A percentile compares a stretch with the other conserved stretches of the same genome.
Evolutionary conservation across 2,888 invertebrate species (phyloP).

Genomic region (Heliconius sara): DNA sequence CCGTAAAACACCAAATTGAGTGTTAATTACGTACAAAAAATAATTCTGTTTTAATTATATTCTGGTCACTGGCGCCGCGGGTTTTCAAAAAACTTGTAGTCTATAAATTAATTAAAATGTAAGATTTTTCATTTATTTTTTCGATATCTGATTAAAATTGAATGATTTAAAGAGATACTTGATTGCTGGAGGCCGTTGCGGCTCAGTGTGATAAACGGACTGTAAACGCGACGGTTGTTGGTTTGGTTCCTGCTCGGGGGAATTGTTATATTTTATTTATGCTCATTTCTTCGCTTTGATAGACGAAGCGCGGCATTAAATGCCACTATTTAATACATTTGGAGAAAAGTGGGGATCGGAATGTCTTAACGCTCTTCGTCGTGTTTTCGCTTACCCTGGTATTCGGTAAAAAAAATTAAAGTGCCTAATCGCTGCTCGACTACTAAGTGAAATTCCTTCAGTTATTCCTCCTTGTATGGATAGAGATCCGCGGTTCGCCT

Average conservation of each 20-base stretch:
- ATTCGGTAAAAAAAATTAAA: too few relatives aligned
- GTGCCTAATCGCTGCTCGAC: too few relatives aligned
- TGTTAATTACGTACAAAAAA: conserved; percentile 24
- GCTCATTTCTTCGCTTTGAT: too few relatives aligned
- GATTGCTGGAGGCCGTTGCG: not conserved
- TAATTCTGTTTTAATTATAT: not conserved
- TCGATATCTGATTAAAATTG: not conserved
- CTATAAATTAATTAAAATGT: conserved; percentile 17
- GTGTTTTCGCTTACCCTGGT: too few relatives aligned
- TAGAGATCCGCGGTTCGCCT: too few relatives aligned
- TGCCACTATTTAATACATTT: not conserved
- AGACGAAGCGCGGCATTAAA: too few relatives aligned
- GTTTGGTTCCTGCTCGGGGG: not conserved
- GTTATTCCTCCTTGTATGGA: too few relatives aligned
- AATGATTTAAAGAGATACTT: not conserved
- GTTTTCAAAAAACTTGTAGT: not conserved
- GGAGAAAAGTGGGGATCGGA: too few relatives aligned
- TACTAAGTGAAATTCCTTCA: too few relatives aligned
- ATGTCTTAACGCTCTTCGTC: too few relatives aligned
- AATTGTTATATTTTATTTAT: not conserved
- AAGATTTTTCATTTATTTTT: not conserved
- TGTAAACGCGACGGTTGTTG: not conserved
- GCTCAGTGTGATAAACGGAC: not conserved
- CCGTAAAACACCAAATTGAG: conserved; percentile 19
- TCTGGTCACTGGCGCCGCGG: conserved; percentile 10